Base-by-base conservation (phyloP, 2,888 invertebrate species). In the Phasia obesa region DNA sequence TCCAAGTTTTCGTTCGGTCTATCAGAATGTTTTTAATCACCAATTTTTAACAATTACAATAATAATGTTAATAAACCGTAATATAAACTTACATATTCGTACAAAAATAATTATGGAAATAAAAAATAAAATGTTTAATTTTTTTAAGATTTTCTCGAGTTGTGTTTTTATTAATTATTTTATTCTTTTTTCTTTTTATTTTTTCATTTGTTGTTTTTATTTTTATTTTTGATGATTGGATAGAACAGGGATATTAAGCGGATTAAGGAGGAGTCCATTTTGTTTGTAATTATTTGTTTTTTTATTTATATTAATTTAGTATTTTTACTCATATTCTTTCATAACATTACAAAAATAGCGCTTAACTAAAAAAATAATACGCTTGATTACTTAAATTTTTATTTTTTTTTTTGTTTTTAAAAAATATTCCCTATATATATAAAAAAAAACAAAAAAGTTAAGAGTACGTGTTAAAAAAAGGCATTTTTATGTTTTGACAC, bases 331-430 rank as follows among this genome's bases (percentile, higher is more conserved):
- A 65, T 75, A 70, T 75, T 64, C 17, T 57, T 65, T 71, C 27
- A 59, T 83, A 75, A 75, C 70, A 79, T 83, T 79, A 78, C 60
- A 77, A 77, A 79, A 83, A 83, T 71, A 79, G 83, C 83, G 83
- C 60, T 79, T 75, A 75, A 67, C 70, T 79, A 64, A 75, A 83
- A n/a, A 62, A 51, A 74, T 65, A 79, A 83, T 79, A 83, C 83
- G 83, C 79, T 71, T 49, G 49, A 44, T 83, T 75, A 79, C 83
- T 79, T 83, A 83, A 65, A 60, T 74, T 79, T 79, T 83, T 75
- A 60, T 21, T 71, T 71, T 71, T 60, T 71, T 42, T 79, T 57
- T 59, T 67, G 71, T 67, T 83, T 67, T 38, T 78, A 82, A 78
- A 83, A 83, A 79, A 83, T 82, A 70, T 75, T 74, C 31, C 65